Percentiles rank a stretch among this genome's conserved stretches.
Conservation (phyloP, 2,797 vertebrate genomes). For the Lycodopsis pacificus region DNA sequence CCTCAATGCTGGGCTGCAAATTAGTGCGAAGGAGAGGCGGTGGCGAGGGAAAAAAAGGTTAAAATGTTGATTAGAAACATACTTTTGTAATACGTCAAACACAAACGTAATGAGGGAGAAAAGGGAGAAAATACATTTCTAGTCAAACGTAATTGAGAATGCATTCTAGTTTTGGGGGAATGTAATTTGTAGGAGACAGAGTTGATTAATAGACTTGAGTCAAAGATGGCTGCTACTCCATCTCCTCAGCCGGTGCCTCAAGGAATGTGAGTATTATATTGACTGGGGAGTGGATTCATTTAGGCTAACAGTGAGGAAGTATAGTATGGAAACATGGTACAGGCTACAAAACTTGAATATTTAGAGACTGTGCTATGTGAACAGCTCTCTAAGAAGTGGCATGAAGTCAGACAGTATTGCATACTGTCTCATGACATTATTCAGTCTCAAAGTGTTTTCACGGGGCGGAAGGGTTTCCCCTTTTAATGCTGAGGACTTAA, state of each 20-base stretch:
- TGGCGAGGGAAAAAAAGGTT: too few relatives aligned
- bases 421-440: constrained; percentile 9
- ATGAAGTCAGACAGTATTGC: not conserved
- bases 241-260: not conserved
- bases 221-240: not conserved
- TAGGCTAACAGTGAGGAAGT: not conserved
- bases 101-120: too few relatives aligned
- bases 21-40: too few relatives aligned
- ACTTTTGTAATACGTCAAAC: too few relatives aligned
- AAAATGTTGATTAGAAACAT: too few relatives aligned
- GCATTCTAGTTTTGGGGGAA: too few relatives aligned
- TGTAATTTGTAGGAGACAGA: too few relatives aligned
- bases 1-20: too few relatives aligned
- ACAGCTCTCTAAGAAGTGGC: not conserved
- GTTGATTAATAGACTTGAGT: not conserved
- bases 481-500: constrained; percentile 41
- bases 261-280: not conserved
- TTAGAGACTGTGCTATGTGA: not conserved
- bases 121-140: too few relatives aligned
- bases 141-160: too few relatives aligned
- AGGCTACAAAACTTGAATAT: not conserved
- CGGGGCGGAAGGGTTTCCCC: constrained; percentile 23
- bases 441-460: constrained; percentile 3
- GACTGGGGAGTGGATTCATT: not conserved
- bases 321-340: not conserved